Percentiles rank a stretch among this genome's conserved stretches.
phyloP scores from a whole-genome alignment of 2,797 vertebrate species.

The Lepilemur ruficaudatus region DNA sequence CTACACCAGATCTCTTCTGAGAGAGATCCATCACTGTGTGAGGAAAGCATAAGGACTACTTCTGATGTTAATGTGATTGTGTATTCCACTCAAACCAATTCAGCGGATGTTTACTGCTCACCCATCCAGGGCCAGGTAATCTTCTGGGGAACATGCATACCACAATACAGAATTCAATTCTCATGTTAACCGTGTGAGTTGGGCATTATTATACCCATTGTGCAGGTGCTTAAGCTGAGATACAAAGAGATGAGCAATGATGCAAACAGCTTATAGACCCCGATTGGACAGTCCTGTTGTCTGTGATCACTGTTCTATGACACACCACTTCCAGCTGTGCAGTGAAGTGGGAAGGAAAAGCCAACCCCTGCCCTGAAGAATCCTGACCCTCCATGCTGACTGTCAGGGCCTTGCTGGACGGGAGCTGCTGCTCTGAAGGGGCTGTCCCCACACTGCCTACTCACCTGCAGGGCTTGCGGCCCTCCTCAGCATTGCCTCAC shows the following conservation, averaged over 20 bases:
- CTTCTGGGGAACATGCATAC: not conserved
- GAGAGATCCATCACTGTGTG: not conserved
- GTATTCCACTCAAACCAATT: not conserved
- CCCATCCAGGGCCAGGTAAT: not conserved
- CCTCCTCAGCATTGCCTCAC: not conserved
- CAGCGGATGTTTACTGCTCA: not conserved
- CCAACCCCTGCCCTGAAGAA: not conserved
- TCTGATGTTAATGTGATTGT: not conserved
- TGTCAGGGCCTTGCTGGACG: not conserved
- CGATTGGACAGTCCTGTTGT: not conserved
- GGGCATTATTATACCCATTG: not conserved
- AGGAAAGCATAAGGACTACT: not conserved
- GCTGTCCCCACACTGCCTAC: accelerated
- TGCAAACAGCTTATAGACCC: not conserved
- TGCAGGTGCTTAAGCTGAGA: not conserved
- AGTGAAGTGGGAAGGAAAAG: not conserved
- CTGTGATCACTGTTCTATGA: not conserved
- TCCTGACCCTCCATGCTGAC: no score
- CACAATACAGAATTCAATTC: not conserved
- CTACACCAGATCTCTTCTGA: not conserved
- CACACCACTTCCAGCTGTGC: not conserved
- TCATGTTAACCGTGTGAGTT: not conserved
- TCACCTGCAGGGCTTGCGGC: not conserved
- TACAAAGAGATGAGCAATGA: not conserved
- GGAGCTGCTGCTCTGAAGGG: accelerated